These are phyloP conservation scores for Acronicta leporina DNA, from an alignment of 2,888 invertebrate species.

Conservation along the genomic window DNA sequence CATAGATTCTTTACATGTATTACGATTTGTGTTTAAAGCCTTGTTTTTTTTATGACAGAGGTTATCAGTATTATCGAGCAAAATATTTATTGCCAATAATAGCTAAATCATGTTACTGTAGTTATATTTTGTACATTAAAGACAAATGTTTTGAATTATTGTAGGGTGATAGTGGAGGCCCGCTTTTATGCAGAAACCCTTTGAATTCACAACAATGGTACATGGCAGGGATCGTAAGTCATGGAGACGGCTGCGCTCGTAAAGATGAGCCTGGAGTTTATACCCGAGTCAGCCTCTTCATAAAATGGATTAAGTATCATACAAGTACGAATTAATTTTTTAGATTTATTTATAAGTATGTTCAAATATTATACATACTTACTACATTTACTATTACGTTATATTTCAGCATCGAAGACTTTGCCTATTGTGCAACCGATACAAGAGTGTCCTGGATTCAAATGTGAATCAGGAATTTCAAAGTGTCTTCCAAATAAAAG, in stretches of 20 bases:
- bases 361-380: background rate
- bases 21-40: background rate
- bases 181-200: conserved; percentile 93
- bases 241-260: conserved; percentile 95
- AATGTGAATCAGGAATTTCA: conserved; percentile 90
- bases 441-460: conserved; percentile 92
- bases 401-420: conserved; percentile 79
- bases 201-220: conserved; percentile 92
- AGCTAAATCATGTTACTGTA: background rate
- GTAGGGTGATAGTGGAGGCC: conserved; percentile 95
- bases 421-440: conserved; percentile 87
- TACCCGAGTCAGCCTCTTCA: conserved; percentile 92
- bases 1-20: too few relatives aligned
- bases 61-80: background rate
- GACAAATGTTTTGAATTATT: conserved; percentile 45
- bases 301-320: conserved; percentile 92
- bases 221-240: conserved; percentile 95
- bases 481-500: conserved; percentile 91
- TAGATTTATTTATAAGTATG: background rate
- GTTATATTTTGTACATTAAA: background rate
- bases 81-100: background rate
- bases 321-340: conserved; percentile 77
- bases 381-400: background rate
- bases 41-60: background rate
- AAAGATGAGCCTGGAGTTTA: conserved; percentile 95